These are phyloP conservation scores for Stichopus chloronotus DNA, from an alignment of 35 echinoderm and acorn worm genomes.

Conservation along the genomic window DNA sequence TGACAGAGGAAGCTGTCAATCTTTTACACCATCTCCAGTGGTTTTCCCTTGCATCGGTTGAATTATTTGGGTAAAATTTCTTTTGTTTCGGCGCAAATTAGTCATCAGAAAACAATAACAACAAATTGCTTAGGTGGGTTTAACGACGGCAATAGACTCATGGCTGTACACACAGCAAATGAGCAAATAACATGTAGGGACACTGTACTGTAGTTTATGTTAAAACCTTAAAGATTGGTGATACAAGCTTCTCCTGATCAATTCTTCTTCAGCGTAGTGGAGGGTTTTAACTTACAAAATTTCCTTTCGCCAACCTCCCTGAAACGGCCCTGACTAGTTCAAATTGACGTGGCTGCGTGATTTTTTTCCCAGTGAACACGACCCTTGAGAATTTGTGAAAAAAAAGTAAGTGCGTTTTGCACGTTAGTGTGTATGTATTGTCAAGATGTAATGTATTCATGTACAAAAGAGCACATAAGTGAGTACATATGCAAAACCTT, in stretches of 20 bases:
- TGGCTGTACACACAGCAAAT: too few relatives aligned
- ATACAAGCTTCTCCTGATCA: background rate
- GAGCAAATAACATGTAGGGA: too few relatives aligned
- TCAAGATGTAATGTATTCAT: background rate
- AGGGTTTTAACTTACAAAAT: conserved; percentile 9
- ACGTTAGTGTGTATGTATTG: background rate
- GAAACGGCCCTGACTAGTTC: background rate
- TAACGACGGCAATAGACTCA: too few relatives aligned
- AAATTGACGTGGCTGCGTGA: background rate
- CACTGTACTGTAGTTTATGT: too few relatives aligned
- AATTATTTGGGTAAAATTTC: too few relatives aligned
- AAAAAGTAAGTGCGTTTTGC: background rate
- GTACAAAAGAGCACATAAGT: background rate
- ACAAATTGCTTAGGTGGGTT: too few relatives aligned
- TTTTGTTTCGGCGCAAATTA: too few relatives aligned
- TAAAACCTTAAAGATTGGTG: too few relatives aligned
- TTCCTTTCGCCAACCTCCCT: background rate
- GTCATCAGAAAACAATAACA: too few relatives aligned
- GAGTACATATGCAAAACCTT: background rate
- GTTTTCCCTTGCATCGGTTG: too few relatives aligned
- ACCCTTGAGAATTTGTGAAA: background rate
- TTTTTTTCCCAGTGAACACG: background rate
- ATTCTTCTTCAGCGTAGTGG: background rate
- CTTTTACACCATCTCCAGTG: too few relatives aligned
- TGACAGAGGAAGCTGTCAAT: too few relatives aligned